These are phyloP conservation scores for Heliconius ismenius DNA, from an alignment of 2,888 invertebrate species.

Conservation along the genomic window DNA sequence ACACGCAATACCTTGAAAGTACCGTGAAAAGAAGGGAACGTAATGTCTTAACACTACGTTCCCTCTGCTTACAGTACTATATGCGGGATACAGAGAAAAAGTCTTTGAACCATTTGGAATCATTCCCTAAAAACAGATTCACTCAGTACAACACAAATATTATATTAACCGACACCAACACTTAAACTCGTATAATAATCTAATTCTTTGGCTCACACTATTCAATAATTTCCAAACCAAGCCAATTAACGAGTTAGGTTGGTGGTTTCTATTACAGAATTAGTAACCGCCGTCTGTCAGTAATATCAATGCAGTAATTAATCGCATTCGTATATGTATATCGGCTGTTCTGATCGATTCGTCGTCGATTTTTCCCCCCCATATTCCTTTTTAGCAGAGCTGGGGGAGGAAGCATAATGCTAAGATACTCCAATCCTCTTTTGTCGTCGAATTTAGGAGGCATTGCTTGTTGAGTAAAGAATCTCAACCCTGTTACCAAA, in stretches of 20 bases:
- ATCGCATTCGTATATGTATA: not conserved
- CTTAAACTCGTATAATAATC: not conserved
- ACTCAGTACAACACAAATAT: not conserved
- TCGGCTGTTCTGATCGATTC: not conserved
- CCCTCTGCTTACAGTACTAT: too few relatives aligned
- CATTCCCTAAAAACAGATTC: not conserved
- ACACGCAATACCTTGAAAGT: too few relatives aligned
- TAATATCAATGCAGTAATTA: conserved; percentile 30
- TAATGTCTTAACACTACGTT: too few relatives aligned
- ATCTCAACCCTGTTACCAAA: too few relatives aligned
- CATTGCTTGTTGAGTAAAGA: too few relatives aligned
- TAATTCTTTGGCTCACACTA: conserved; percentile 19
- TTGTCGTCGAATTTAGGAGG: too few relatives aligned
- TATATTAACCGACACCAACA: not conserved
- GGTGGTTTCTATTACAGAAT: conserved; percentile 42
- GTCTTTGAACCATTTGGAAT: not conserved
- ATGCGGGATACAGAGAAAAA: too few relatives aligned
- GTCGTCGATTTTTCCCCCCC: not conserved
- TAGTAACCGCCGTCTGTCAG: conserved; percentile 41
- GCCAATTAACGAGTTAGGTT: conserved; percentile 32
- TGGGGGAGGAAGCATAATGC: accelerated
- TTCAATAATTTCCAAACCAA: conserved; percentile 27
- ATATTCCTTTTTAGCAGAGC: too few relatives aligned
- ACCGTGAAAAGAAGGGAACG: too few relatives aligned
- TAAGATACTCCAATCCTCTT: too few relatives aligned